Conservation (phyloP, 2,113 vertebrate species). For the Chlamydotis undulata region DNA sequence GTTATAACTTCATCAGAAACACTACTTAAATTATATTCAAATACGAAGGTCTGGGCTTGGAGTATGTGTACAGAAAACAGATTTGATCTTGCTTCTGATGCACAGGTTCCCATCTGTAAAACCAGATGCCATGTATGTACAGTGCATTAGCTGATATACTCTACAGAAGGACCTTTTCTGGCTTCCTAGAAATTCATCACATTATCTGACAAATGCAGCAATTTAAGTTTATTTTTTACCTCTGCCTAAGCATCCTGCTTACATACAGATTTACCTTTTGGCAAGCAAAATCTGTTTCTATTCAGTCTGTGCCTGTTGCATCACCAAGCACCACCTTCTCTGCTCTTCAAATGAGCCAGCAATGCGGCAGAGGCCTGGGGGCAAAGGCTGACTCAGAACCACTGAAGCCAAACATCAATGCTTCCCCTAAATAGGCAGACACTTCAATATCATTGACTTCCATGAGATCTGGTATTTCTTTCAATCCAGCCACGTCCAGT, state of each 20-base stretch:
- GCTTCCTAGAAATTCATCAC: conserved; percentile 13
- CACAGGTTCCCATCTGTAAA: background rate
- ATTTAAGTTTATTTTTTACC: background rate
- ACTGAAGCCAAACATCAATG: conserved; percentile 56
- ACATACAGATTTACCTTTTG: background rate
- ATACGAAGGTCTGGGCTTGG: background rate
- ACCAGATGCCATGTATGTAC: background rate
- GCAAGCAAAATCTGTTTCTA: background rate
- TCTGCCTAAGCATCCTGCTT: background rate
- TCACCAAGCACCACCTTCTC: conserved; percentile 37
- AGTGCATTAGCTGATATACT: background rate
- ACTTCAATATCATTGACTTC: conserved; percentile 54
- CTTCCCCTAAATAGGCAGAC: conserved; percentile 57
- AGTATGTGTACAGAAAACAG: background rate
- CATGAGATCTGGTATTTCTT: conserved; percentile 41
- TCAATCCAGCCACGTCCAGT: background rate
- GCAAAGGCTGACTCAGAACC: conserved; percentile 68
- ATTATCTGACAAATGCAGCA: background rate
- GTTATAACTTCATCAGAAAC: background rate
- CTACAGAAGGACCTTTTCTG: background rate
- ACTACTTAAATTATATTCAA: background rate
- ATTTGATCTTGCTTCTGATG: background rate
- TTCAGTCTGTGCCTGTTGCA: conserved; percentile 41
- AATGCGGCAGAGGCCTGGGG: conserved; percentile 30
- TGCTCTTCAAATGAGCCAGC: conserved; percentile 46